Conservation (phyloP, 1,140 invertebrate genomes). For the Eulimnadia texana region DNA sequence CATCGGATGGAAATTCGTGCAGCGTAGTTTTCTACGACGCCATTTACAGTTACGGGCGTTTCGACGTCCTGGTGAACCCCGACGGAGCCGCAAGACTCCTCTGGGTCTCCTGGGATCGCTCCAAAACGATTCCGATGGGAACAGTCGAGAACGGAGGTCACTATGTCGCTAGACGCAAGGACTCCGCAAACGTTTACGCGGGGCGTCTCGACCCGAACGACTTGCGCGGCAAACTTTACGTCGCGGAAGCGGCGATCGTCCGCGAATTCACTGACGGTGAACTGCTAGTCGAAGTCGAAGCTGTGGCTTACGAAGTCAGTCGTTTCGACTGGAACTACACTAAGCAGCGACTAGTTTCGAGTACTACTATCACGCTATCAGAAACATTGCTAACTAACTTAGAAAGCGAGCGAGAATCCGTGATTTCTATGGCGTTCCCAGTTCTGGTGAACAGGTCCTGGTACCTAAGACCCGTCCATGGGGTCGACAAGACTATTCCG, state of each 20-base stretch:
- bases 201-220: neutral
- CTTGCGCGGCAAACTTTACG: neutral
- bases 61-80: slow-evolving; percentile 59
- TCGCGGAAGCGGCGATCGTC: neutral
- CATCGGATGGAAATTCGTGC: slow-evolving; percentile 29
- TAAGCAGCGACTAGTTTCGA: neutral
- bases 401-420: neutral
- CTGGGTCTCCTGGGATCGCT: slow-evolving; percentile 56
- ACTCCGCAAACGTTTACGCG: neutral
- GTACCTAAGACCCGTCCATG: neutral
- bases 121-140: slow-evolving; percentile 40
- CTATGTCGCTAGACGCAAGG: slow-evolving; percentile 6
- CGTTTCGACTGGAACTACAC: neutral
- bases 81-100: slow-evolving; percentile 53
- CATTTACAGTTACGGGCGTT: slow-evolving; percentile 41
- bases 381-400: neutral
- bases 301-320: neutral
- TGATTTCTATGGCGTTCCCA: neutral
- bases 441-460: neutral
- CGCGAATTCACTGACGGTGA: neutral
- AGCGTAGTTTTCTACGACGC: slow-evolving; percentile 44
- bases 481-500: neutral
- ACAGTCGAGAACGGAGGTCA: slow-evolving; percentile 39
- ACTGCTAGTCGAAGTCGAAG: neutral
- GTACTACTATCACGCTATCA: neutral